A percentile compares a stretch with the other conserved stretches of the same genome.
phyloP scores from a whole-genome alignment of 2,888 invertebrate genomes.

The Scrobipalpa atriplicella region DNA sequence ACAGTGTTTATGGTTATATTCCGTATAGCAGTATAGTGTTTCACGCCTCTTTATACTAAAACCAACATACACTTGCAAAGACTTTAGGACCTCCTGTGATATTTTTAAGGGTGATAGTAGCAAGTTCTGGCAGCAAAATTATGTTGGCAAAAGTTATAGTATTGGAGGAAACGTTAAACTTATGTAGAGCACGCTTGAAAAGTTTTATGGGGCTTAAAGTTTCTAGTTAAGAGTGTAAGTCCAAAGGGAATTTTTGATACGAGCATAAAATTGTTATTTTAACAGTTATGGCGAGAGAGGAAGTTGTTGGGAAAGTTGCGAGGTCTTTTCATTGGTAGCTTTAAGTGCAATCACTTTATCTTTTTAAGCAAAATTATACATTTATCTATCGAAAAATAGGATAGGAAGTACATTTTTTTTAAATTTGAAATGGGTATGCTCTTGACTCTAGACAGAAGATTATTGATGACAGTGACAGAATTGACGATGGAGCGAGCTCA shows the following conservation, averaged over 20 bases:
- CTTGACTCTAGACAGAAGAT: too few species aligned
- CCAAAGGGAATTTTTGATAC: slow-evolving; percentile 70
- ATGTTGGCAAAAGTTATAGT: slow-evolving; percentile 50
- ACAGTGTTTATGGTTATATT: slow-evolving; percentile 69
- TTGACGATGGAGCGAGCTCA: too few species aligned
- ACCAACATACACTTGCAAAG: slow-evolving; percentile 27
- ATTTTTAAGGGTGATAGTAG: slow-evolving; percentile 21
- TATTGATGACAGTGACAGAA: too few species aligned
- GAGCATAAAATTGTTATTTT: slow-evolving; percentile 48
- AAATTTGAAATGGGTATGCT: too few species aligned
- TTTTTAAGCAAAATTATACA: background rate
- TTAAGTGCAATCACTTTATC: background rate
- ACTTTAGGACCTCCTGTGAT: slow-evolving; percentile 32
- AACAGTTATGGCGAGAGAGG: slow-evolving; percentile 29
- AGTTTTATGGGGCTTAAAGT: slow-evolving; percentile 78
- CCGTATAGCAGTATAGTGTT: slow-evolving; percentile 60
- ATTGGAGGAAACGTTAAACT: slow-evolving; percentile 71
- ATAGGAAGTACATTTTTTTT: too few species aligned
- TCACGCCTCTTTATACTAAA: slow-evolving; percentile 60
- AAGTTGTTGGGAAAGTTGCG: slow-evolving; percentile 31
- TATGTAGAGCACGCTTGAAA: slow-evolving; percentile 77
- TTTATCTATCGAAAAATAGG: too few species aligned
- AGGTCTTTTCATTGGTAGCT: background rate
- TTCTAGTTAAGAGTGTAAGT: slow-evolving; percentile 63
- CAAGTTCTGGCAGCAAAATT: slow-evolving; percentile 28